A percentile compares a stretch with the other conserved stretches of the same genome.
These are phyloP conservation scores for Craterocephalus amniculus DNA, from an alignment of 2,797 vertebrate genomes.

Conservation along the genomic window DNA sequence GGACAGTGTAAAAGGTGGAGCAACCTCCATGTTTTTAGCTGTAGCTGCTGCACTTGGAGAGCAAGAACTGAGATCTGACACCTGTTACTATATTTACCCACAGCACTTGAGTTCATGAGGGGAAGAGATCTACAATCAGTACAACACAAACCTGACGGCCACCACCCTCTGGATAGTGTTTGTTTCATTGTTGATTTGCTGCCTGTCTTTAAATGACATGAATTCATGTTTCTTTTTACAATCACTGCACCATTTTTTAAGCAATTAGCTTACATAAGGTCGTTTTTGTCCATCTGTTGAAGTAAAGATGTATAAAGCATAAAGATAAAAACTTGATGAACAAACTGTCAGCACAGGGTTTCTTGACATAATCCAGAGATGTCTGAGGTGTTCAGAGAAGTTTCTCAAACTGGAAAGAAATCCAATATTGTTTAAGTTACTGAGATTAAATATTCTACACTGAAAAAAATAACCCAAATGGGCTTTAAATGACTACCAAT, in stretches of 20 bases:
- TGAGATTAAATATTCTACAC: neutral
- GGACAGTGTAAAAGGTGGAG: neutral
- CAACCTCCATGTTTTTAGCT: neutral
- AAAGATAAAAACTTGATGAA: neutral
- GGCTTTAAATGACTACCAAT: neutral
- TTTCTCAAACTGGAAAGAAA: no score
- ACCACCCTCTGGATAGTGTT: no score
- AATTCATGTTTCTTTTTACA: no score
- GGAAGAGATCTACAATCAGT: neutral
- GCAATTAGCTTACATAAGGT: no score
- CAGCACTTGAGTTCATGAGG: neutral
- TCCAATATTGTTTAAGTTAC: neutral
- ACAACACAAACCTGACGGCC: neutral
- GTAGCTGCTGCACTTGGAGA: constrained; percentile 9
- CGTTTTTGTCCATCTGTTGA: neutral
- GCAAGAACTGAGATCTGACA: constrained; percentile 15
- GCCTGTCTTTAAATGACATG: neutral
- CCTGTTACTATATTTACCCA: constrained; percentile 60
- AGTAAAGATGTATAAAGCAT: no score
- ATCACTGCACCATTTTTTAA: no score
- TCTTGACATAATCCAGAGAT: neutral
- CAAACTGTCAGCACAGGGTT: neutral
- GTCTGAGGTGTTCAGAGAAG: neutral
- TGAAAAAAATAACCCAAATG: neutral
- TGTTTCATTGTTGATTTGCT: neutral